Evolutionary conservation across 1,140 invertebrate genomes (phyloP), one percentile per base, ranked within the genome.

Genomic region (Plectrocnemia conspersa): DNA sequence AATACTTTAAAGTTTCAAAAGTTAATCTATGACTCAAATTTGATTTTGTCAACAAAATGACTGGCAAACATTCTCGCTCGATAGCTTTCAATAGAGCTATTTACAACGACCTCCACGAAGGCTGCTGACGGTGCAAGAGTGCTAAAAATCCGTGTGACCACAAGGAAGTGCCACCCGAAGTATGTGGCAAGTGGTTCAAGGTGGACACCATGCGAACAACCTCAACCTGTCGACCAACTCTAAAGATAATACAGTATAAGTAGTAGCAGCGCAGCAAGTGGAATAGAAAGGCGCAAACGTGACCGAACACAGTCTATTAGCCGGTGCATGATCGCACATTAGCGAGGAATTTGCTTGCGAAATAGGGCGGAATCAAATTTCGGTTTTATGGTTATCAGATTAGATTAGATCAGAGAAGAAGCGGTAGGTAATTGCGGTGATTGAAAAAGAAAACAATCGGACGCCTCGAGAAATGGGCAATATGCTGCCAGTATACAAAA

Each of bases 161-260:
- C 41, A 22, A 44, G 41, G 41, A 44, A 44, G 41, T 44, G 41
- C 18, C n/a, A n/a, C 9, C 18, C 7, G 16, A 24, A n/a, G n/a
- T n/a, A n/a, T 15, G 42, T 3, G 3, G 35, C 38, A 29, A 52
- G 36, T 52, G 21, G 50, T 52, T 52, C 50, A 52, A 52, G 50
- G 50, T 52, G 50, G 50, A 18, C 38, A 44, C 9, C 41, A 19
- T 44, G 41, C 22, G 11, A 7, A 24, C 41, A 41, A 19, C 50
- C 47, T 38, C 47, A 50, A 50, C 47, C 47, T 50, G 47, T 22
- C 46, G 6, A 27, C 16, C 16, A 24, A 50, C 47, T n/a, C n/a
- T n/a, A n/a, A n/a, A n/a, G n/a, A n/a, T n/a, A n/a, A n/a, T n/a
- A n/a, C n/a, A n/a, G n/a, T n/a, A n/a, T n/a, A 50, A 50, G 47